Percentiles rank a stretch among this genome's conserved stretches.
These are phyloP conservation scores for Epirrita christyi DNA, from an alignment of 2,888 invertebrate genomes.

Conservation along the genomic window DNA sequence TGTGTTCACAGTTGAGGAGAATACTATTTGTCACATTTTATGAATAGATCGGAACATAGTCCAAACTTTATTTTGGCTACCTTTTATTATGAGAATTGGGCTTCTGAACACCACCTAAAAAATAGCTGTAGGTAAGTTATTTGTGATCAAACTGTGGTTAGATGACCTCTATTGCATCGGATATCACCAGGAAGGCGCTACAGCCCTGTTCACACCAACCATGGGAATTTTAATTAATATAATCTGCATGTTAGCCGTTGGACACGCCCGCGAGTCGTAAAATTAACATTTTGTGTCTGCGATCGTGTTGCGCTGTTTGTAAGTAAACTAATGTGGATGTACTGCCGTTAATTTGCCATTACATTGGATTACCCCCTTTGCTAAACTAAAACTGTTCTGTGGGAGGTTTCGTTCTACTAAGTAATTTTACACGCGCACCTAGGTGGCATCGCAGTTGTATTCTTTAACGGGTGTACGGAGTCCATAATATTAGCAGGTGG, in stretches of 20 bases:
- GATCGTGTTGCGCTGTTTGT: conserved; percentile 25
- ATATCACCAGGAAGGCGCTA: conserved; percentile 2
- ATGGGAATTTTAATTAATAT: conserved; percentile 55
- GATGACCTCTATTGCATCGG: too few relatives aligned
- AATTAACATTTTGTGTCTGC: conserved; percentile 43
- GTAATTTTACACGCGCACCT: conserved; percentile 10
- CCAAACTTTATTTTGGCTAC: too few relatives aligned
- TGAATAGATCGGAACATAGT: too few relatives aligned
- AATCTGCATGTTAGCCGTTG: conserved; percentile 49
- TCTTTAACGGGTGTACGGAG: not conserved
- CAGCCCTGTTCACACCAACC: conserved; percentile 23
- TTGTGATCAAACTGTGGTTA: too few relatives aligned
- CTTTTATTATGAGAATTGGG: too few relatives aligned
- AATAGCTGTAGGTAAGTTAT: too few relatives aligned
- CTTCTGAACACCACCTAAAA: too few relatives aligned
- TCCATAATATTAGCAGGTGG: too few relatives aligned
- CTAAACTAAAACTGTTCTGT: conserved; percentile 11
- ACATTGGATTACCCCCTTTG: conserved; percentile 18
- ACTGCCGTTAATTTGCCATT: conserved; percentile 14
- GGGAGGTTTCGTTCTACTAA: conserved; percentile 5
- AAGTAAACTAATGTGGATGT: conserved; percentile 26
- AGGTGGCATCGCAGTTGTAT: not conserved
- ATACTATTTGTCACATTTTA: too few relatives aligned
- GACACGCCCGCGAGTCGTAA: conserved; percentile 43
- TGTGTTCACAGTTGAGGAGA: too few relatives aligned